Evolutionary conservation across 2,797 vertebrate species (phyloP), one percentile per base, ranked within the genome.

Genomic region (Dallia pectoralis): DNA sequence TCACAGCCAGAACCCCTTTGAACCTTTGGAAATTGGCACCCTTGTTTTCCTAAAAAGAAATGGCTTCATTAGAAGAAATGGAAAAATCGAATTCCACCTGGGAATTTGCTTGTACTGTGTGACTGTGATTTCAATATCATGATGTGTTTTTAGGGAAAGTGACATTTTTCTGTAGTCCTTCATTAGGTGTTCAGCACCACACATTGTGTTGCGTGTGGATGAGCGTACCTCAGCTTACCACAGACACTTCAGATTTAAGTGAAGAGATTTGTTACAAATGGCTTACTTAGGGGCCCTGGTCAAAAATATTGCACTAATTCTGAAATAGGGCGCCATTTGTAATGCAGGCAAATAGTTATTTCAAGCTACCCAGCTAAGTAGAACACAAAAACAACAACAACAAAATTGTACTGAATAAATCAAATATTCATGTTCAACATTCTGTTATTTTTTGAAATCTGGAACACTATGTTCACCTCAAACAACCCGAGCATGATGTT

Each of bases 181-280:
- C 65, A 59, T n/a, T 56, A 77, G 82, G 59, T 2, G 15, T 66
- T 4, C 69, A 25, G 66, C 19, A 47, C 12, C n/a, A 74, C 67
- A 61, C 25, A 9, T 7, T n/a, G 40, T 0, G 69, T 61, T 61
- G 30, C 73, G 77, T 71, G 68, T 51, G 32, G n/a, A 3, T 4
- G 71, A 77, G 77, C 49, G 5, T 56, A 71, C 74, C 82, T 82
- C n/a, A n/a, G 70, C 79, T 78, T 63, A 77, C 69, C 65, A 0
- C 9, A 79, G 70, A 64, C 72, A 64, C 70, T 63, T 6, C 22
- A 22, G 47, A 47, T 72, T 63, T 51, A 79, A 80, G 69, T 75
- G 19, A 73, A 81, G 48, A 79, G 74, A 77, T 84, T 76, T 6
- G 22, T 59, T 11, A 9, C 22, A 59, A 59, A 59, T 25, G 22